Evolutionary conservation across 2,888 invertebrate species (phyloP).

Genomic region (Pseudococcus longispinus): DNA sequence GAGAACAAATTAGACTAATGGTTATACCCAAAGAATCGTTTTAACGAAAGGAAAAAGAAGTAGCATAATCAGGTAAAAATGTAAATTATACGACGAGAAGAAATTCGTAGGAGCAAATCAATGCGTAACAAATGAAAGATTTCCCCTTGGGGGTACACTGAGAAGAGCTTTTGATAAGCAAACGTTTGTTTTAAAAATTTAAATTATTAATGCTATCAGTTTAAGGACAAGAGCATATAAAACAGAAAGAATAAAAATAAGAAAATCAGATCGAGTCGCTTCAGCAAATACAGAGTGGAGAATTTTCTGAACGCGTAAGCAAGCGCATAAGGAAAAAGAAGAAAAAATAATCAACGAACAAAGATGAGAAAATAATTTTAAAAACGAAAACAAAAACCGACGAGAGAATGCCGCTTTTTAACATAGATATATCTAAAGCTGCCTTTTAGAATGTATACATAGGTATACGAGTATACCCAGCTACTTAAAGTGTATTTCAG

Average conservation of each 20-base stretch:
- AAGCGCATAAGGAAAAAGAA: neutral
- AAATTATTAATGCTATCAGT: constrained; percentile 24
- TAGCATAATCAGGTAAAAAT: neutral
- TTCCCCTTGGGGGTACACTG: neutral
- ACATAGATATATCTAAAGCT: neutral
- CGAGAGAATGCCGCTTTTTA: neutral
- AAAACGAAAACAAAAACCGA: neutral
- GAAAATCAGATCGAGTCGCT: neutral
- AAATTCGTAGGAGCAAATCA: neutral
- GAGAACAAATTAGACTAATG: neutral
- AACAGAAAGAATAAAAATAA: neutral
- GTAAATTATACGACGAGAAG: neutral
- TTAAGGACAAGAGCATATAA: neutral
- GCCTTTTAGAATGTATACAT: neutral
- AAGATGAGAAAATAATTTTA: constrained; percentile 3
- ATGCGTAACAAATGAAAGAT: constrained; percentile 2
- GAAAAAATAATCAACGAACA: constrained; percentile 2
- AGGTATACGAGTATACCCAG: neutral
- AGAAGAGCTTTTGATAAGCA: neutral
- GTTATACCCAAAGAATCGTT: neutral
- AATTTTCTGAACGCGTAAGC: neutral
- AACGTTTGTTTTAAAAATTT: constrained; percentile 13
- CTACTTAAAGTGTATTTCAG: neutral
- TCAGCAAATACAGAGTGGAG: neutral
- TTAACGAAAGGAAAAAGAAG: neutral